Base-by-base conservation (phyloP, 2,113 vertebrate species). In the Rhegmatorhina hoffmannsi region DNA sequence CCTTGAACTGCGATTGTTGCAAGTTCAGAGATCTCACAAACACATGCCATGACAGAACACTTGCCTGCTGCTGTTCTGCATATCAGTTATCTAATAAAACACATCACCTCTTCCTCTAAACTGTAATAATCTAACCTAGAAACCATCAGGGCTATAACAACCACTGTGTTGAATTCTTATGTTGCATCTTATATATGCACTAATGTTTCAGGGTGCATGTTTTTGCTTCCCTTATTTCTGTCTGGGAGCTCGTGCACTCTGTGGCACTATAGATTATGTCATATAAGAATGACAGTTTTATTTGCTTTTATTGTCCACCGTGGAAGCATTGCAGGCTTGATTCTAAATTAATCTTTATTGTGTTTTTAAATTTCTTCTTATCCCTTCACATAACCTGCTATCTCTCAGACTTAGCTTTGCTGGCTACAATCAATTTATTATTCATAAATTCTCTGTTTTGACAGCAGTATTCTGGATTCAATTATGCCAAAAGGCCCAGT, bases 381-480 rank as follows among this genome's bases (percentile, higher is more conserved):
- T 87, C 92, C 92, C 68, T 63, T 90, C 84, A 94, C 94, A 87
- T 92, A 93, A 83, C 86, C 47, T 44, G 29, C 95, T 92, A 75
- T 96, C 95, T 96, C 79, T 95, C 60, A 87, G 90, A 91, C 87
- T 92, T 92, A 84, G 97, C 88, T 92, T 91, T 94, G 83, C 89
- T 92, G 94, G 94, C 97, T 96, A 92, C 91, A 93, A 96, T 94
- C 93, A 92, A 95, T 97, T 97, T 97, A 95, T 96, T 97, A 97
- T 98, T 98, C 97, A 97, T 97, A 97, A 97, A 97, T 97, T 97
- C 97, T 96, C 90, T 96, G 94, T 97, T 98, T 96, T 97, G 97
- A 97, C 97, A 97, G 96, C 95, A 96, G 95, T 96, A 96, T 94
- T 92, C 96, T 96, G 94, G 95, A 97, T 98, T 97, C 97, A 98